Evolutionary conservation across 2,113 vertebrate species (phyloP).

Genomic region (Lampris megalopsis): DNA sequence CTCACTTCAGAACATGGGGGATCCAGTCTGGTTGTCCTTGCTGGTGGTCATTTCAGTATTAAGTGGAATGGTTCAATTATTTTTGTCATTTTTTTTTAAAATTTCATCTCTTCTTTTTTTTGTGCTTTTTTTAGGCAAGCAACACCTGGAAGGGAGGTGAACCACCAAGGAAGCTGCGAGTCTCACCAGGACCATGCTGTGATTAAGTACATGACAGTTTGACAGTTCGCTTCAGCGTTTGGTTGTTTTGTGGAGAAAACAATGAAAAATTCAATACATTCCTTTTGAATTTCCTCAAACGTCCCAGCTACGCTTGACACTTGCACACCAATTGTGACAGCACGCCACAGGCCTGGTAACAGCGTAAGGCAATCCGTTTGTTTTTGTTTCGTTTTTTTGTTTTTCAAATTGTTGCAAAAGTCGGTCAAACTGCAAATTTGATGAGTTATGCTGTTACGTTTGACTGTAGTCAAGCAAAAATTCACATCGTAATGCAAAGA

Average conservation of each 20-base stretch:
- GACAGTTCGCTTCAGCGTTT: constrained; percentile 7
- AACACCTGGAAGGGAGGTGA: constrained; percentile 23
- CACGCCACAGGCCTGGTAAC: constrained; percentile 3
- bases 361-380: too few species aligned
- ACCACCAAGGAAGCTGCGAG: background rate
- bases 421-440: too few species aligned
- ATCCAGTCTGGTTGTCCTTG: constrained; percentile 54
- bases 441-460: background rate
- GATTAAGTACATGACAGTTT: constrained; percentile 25
- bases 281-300: constrained; percentile 16
- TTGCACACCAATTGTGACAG: background rate
- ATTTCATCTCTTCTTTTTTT: too few species aligned
- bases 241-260: background rate
- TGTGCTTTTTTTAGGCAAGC: background rate
- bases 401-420: too few species aligned
- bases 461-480: constrained; percentile 4
- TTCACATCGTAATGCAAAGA: background rate
- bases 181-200: background rate
- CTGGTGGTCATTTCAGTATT: constrained; percentile 61
- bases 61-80: constrained; percentile 46
- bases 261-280: constrained; percentile 8
- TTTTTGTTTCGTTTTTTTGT: too few species aligned
- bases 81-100: background rate
- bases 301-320: constrained; percentile 17
- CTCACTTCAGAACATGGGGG: constrained; percentile 64